A percentile compares a stretch with the other conserved stretches of the same genome.
Conservation (phyloP, 2,888 invertebrate genomes). For the Cryptocheilus praepositus region DNA sequence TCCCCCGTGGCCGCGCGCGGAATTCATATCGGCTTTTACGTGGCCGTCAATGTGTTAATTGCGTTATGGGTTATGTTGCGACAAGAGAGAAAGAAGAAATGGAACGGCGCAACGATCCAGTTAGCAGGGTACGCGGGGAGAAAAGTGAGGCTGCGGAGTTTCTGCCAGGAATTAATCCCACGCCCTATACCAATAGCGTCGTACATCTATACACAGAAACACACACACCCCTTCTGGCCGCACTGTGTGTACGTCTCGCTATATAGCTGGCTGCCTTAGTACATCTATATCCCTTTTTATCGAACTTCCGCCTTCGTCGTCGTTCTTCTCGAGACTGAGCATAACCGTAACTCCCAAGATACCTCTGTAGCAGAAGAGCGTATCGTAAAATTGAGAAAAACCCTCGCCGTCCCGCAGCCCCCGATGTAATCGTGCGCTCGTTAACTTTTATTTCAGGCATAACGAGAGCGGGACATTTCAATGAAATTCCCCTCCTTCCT, state of each 20-base stretch:
- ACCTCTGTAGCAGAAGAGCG: neutral
- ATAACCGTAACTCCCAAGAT: neutral
- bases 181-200: slow-evolving; percentile 3
- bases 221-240: too few species aligned
- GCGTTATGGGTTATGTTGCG: slow-evolving; percentile 34
- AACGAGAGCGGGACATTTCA: too few species aligned
- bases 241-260: too few species aligned
- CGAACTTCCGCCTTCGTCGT: slow-evolving; percentile 10
- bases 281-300: slow-evolving; percentile 33
- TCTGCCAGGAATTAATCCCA: slow-evolving; percentile 34
- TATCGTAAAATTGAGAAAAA: too few species aligned
- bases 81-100: slow-evolving; percentile 15
- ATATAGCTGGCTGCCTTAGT: neutral
- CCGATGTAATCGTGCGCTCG: too few species aligned
- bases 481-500: too few species aligned
- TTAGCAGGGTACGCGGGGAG: slow-evolving; percentile 1
- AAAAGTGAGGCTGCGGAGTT: slow-evolving; percentile 19
- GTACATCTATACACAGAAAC: too few species aligned
- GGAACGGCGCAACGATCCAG: too few species aligned
- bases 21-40: slow-evolving; percentile 23
- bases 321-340: neutral
- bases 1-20: too few species aligned
- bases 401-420: too few species aligned
- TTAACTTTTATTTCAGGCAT: too few species aligned
- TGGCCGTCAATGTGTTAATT: slow-evolving; percentile 23